Base-by-base conservation (phyloP, 1,140 invertebrate species). In the Bilobella aurantiaca region DNA sequence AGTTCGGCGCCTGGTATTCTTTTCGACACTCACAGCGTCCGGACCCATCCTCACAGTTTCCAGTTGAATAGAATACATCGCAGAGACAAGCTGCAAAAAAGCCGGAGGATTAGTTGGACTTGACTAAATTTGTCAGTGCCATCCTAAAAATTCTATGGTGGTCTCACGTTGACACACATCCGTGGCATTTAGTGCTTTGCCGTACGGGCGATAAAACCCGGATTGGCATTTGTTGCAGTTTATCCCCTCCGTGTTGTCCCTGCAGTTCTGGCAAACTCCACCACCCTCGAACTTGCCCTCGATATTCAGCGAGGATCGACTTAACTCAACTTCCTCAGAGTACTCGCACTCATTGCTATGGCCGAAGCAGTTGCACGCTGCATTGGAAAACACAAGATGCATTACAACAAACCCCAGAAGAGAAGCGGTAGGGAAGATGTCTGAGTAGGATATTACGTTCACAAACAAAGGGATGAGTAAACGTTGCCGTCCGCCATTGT, bases 301-400 rank as follows among this genome's bases (percentile, higher is more conserved):
- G 46, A 96, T 93, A 75, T 99, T 95, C 56, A 98, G 75, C 12
- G 93, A 97, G 12, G 86, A 77, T 16, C 82, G 79, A 59, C 89
- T 81, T 34, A 79, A 79, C 73, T 96, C 94, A 0, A 95, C 81
- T 56, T 89, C 85, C 32, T 88, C 79, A 75, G 96, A 88, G 77
- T 96, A 99, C 0, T 81, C 74, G 77, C 97, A 99, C 69, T 95
- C 87, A 23, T 86, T 85, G 12, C 90, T 86, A 76, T 99, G 96
- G 21, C 91, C 91, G 77, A 92, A 91, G 75, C 97, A 99, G 75
- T 99, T 96, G 77, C 97, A 99, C 62, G 91, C 95, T 97, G 74
- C 77, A n/a, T n/a, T n/a, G n/a, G n/a, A n/a, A 12, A 31, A 16
- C 3, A n/a, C 30, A 23, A 53, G 25, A 53, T 18, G n/a, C n/a